phyloP scores from a whole-genome alignment of 2,113 vertebrate genomes.

The Piliocolobus tephrosceles region DNA sequence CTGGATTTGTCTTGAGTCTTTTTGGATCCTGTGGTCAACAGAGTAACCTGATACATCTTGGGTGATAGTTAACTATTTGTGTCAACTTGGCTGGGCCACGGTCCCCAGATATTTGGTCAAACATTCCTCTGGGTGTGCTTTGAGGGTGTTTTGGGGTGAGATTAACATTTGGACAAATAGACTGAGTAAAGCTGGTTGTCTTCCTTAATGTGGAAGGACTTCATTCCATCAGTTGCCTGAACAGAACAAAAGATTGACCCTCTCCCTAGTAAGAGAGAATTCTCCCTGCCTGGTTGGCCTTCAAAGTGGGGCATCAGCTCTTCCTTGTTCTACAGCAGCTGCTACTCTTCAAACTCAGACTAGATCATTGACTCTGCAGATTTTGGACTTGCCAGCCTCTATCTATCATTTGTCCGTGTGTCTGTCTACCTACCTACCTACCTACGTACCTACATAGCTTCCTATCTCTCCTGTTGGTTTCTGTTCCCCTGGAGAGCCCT shows the following conservation, averaged over 20 bases:
- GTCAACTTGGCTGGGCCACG: not conserved
- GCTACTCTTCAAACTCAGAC: not conserved
- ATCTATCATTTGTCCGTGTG: fast-evolving
- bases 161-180: not conserved
- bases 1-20: not conserved
- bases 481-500: not conserved
- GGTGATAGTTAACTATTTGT: no score
- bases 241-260: not conserved
- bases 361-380: not conserved
- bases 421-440: not conserved
- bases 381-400: not conserved
- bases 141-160: not conserved
- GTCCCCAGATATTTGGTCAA: not conserved
- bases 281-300: no score
- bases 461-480: not conserved
- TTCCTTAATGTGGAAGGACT: not conserved
- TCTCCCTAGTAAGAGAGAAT: not conserved
- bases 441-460: fast-evolving
- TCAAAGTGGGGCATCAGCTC: no score
- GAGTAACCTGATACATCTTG: not conserved
- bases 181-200: not conserved
- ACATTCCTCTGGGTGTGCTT: not conserved
- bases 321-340: not conserved
- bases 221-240: not conserved
- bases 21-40: no score